Evolutionary conservation across 2,888 invertebrate genomes (phyloP).

Genomic region (Latrodectus hesperus): DNA sequence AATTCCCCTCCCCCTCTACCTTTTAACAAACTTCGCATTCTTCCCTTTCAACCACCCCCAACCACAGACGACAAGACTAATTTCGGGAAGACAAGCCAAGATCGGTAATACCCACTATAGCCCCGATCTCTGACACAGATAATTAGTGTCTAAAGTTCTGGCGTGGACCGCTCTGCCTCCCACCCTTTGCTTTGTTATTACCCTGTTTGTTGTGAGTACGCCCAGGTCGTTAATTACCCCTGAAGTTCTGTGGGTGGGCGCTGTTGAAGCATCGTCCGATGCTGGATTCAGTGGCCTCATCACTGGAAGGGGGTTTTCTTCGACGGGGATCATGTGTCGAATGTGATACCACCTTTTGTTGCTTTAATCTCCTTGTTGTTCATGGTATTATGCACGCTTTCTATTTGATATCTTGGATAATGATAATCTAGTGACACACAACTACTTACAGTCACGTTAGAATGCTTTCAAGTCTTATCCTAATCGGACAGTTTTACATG

Average conservation of each 20-base stretch:
- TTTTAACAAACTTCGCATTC: not conserved
- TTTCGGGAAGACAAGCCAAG: constrained; percentile 43
- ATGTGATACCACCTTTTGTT: constrained; percentile 16
- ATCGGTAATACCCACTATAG: constrained; percentile 38
- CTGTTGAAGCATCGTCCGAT: constrained; percentile 58
- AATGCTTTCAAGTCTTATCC: too few species aligned
- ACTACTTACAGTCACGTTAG: too few species aligned
- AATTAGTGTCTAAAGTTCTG: constrained; percentile 61
- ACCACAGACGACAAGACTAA: constrained; percentile 33
- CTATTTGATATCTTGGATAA: too few species aligned
- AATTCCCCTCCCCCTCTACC: constrained; percentile 25
- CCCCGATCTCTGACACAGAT: constrained; percentile 64
- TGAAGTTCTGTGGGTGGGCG: constrained; percentile 18
- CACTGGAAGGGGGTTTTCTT: constrained; percentile 10
- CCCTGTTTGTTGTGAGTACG: constrained; percentile 51
- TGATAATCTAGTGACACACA: too few species aligned
- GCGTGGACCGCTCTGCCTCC: constrained; percentile 40
- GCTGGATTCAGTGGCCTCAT: constrained; percentile 47
- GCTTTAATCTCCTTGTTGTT: too few species aligned
- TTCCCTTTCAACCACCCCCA: constrained; percentile 7
- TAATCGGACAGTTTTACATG: too few species aligned
- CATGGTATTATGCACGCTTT: too few species aligned
- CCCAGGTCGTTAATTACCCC: constrained; percentile 56
- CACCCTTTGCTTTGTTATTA: constrained; percentile 53
- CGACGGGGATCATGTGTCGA: constrained; percentile 13